Evolutionary conservation across 2,888 invertebrate species (phyloP).

Genomic region (Exephanes ischioxanthus): DNA sequence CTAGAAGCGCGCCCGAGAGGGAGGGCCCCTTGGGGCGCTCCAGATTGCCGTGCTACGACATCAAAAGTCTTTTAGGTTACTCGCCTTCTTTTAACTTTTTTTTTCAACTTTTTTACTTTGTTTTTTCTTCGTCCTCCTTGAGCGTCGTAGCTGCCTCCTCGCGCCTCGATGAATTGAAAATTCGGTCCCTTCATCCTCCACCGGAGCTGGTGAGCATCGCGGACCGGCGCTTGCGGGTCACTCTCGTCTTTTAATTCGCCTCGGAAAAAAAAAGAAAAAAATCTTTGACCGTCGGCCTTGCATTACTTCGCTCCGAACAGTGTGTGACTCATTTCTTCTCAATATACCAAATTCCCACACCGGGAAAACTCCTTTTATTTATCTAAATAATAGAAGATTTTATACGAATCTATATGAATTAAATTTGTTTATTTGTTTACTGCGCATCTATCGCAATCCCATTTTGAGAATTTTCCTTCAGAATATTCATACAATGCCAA

Average conservation of each 20-base stretch:
- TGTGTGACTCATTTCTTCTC: neutral
- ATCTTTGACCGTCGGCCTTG: constrained; percentile 15
- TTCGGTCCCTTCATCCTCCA: constrained; percentile 64
- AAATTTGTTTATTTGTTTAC: too few species aligned
- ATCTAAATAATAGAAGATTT: too few species aligned
- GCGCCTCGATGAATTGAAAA: constrained; percentile 74
- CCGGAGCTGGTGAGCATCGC: constrained; percentile 30
- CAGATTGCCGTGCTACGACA: constrained; percentile 82
- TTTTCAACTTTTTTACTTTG: constrained; percentile 61
- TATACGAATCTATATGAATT: too few species aligned
- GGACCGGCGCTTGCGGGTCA: constrained; percentile 45
- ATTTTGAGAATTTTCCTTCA: too few species aligned
- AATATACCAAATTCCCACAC: neutral
- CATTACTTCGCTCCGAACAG: constrained; percentile 10
- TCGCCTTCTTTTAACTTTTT: constrained; percentile 69
- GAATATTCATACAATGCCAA: too few species aligned
- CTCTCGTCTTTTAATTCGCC: constrained; percentile 46
- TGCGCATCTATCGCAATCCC: too few species aligned
- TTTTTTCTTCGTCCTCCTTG: constrained; percentile 61
- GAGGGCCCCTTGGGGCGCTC: constrained; percentile 71
- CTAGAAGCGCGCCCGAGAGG: constrained; percentile 71
- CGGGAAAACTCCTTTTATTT: too few species aligned
- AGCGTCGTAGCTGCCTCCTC: constrained; percentile 44
- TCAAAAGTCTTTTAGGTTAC: constrained; percentile 83
- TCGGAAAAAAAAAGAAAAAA: constrained; percentile 4